Conservation (phyloP, 2,113 vertebrate species). For the Calidris pugnax region DNA sequence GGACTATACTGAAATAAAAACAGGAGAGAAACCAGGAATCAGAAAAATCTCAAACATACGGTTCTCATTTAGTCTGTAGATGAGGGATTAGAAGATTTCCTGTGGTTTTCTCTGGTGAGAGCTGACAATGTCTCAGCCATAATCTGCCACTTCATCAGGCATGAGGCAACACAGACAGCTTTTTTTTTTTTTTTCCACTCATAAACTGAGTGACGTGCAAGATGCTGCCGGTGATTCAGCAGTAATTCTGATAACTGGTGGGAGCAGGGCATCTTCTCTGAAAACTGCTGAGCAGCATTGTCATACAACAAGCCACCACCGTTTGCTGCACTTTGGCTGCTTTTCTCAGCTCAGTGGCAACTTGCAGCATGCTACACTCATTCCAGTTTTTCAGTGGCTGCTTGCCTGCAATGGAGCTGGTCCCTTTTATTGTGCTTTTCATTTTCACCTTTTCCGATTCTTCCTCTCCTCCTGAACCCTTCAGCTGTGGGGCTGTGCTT, state of each 20-base stretch:
- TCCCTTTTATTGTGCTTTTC: background rate
- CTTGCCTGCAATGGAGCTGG: background rate
- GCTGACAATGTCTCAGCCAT: background rate
- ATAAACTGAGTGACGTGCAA: accelerated
- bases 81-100: background rate
- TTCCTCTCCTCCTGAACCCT: background rate
- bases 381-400: background rate
- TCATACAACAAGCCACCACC: background rate
- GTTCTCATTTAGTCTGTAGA: background rate
- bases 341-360: background rate
- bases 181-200: background rate
- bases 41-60: background rate
- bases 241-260: background rate
- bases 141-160: background rate
- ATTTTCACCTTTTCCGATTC: background rate
- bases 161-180: background rate
- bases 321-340: background rate
- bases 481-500: background rate
- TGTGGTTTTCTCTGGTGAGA: background rate
- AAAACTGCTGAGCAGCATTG: background rate
- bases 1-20: background rate
- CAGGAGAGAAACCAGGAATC: background rate
- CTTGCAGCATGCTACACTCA: background rate
- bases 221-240: background rate
- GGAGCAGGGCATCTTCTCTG: background rate